Evolutionary conservation across 1,140 invertebrate species (phyloP).

Genomic region (Drosophila lini): DNA sequence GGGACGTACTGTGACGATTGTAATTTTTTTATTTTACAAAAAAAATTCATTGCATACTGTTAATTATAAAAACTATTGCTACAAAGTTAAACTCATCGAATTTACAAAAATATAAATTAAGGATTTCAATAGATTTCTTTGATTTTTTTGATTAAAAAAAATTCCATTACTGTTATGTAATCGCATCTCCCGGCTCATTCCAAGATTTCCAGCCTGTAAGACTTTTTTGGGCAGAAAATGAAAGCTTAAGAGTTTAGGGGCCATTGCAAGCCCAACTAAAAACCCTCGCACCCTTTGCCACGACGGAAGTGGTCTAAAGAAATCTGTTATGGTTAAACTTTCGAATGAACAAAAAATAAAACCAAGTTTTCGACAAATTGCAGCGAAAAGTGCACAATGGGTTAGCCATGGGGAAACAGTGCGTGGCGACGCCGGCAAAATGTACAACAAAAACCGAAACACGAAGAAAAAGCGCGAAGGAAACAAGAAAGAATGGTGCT

Average conservation of each 20-base stretch:
- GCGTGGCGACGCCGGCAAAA: slow-evolving; percentile 65
- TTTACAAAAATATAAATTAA: neutral
- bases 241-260: slow-evolving; percentile 26
- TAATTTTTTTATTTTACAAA: neutral
- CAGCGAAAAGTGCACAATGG: slow-evolving; percentile 76
- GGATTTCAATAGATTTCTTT: neutral
- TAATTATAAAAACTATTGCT: neutral
- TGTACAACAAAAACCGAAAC: slow-evolving; percentile 43
- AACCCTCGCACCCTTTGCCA: slow-evolving; percentile 1
- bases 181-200: neutral
- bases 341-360: slow-evolving; percentile 34
- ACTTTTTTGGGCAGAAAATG: slow-evolving; percentile 22
- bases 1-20: neutral
- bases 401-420: slow-evolving; percentile 66
- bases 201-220: slow-evolving; percentile 13
- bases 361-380: slow-evolving; percentile 74
- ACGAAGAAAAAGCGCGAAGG: neutral
- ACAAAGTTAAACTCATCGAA: neutral
- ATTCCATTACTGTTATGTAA: neutral
- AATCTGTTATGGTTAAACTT: slow-evolving; percentile 78
- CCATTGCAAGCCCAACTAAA: slow-evolving; percentile 14
- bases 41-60: too few relatives aligned
- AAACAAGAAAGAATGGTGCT: slow-evolving; percentile 8
- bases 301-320: slow-evolving; percentile 54
- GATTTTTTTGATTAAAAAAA: neutral